Conservation (phyloP, 2,888 invertebrate species). For the Pammene fasciana region DNA sequence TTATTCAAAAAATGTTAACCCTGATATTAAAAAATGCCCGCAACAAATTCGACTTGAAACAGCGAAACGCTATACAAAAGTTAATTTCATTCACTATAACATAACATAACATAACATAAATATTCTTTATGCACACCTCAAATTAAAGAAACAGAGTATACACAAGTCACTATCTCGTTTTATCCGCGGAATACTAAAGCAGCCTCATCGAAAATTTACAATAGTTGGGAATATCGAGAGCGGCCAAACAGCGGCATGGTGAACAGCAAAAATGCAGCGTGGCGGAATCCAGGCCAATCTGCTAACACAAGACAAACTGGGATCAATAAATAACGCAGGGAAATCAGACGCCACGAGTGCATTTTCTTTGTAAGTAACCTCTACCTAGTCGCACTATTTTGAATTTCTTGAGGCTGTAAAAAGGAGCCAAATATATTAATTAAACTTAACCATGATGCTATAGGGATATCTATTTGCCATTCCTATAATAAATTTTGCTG, state of each 20-base stretch:
- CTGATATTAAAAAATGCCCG: too few relatives aligned
- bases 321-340: neutral
- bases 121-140: neutral
- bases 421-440: neutral
- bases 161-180: too few relatives aligned
- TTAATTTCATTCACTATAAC: too few relatives aligned
- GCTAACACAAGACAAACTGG: slow-evolving; percentile 2
- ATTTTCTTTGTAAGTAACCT: neutral
- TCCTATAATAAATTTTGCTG: too few relatives aligned
- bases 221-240: neutral
- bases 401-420: neutral
- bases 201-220: neutral
- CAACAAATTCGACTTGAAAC: too few relatives aligned
- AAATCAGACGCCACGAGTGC: neutral
- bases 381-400: too few relatives aligned
- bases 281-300: neutral
- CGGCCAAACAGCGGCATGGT: neutral
- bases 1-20: too few relatives aligned
- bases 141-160: too few relatives aligned
- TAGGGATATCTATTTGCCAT: too few relatives aligned
- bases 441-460: neutral
- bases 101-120: too few relatives aligned
- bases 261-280: neutral
- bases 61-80: too few relatives aligned
- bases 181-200: neutral